These are phyloP conservation scores for Cepaea nemoralis DNA, from an alignment of 1,140 invertebrate species.

Conservation along the genomic window DNA sequence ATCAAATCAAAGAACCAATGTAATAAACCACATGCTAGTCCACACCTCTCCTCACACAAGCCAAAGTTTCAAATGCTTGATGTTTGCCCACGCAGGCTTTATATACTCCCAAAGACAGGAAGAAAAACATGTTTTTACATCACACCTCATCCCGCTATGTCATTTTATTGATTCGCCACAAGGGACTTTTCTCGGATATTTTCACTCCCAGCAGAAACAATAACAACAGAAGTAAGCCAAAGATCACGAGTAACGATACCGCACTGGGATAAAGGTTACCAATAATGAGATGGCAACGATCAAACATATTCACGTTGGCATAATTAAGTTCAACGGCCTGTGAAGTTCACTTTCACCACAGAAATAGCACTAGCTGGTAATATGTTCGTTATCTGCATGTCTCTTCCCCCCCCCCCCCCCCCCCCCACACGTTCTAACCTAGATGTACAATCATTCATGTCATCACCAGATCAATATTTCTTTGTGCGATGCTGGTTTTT, in stretches of 20 bases:
- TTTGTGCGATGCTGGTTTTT: not conserved
- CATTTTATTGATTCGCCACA: not conserved
- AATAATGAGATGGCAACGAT: not conserved
- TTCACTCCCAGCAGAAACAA: not conserved
- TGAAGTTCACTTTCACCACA: too few species aligned
- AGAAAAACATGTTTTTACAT: not conserved
- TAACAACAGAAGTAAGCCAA: constrained; percentile 3
- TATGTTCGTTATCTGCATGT: too few species aligned
- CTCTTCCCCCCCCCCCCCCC: too few species aligned
- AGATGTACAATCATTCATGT: not conserved
- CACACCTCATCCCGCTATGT: not conserved
- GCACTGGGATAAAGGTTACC: not conserved
- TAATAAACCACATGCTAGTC: too few species aligned
- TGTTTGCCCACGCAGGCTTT: not conserved
- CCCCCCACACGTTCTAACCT: not conserved
- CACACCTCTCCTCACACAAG: too few species aligned
- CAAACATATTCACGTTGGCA: too few species aligned
- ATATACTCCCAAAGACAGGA: not conserved
- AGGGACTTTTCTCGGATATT: not conserved
- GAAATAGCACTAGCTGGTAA: too few species aligned
- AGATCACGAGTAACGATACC: not conserved
- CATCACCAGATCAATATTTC: not conserved
- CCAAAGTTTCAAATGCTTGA: not conserved
- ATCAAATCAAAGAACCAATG: not conserved
- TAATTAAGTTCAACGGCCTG: too few species aligned